Evolutionary conservation across 2,888 invertebrate species (phyloP).

Genomic region (Metallyticus violacea): DNA sequence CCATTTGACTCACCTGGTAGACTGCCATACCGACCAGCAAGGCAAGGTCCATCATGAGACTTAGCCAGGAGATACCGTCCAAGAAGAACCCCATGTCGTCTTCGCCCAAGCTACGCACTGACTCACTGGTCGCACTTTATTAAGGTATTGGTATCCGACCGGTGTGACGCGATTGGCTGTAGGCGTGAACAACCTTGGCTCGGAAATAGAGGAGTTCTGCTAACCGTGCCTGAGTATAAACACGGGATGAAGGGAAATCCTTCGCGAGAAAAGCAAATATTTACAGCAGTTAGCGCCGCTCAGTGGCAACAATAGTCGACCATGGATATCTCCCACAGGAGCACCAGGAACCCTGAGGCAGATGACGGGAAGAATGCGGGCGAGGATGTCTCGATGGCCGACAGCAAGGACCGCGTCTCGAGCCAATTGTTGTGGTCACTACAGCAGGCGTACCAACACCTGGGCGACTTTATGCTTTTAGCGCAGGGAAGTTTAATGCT

Average conservation of each 20-base stretch:
- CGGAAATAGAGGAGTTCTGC: background rate
- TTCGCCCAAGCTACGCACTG: background rate
- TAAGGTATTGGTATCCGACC: background rate
- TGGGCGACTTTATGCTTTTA: background rate
- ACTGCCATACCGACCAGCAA: constrained; percentile 18
- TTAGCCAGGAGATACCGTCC: constrained; percentile 24
- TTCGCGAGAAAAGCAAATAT: background rate
- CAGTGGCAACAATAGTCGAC: constrained; percentile 33
- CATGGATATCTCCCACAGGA: constrained; percentile 34
- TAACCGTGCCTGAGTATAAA: background rate
- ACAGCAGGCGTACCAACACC: background rate
- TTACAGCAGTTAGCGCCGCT: constrained; percentile 9
- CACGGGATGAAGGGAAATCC: background rate
- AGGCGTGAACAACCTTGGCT: background rate
- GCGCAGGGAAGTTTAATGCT: background rate
- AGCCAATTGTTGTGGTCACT: constrained; percentile 17
- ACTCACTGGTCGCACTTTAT: background rate
- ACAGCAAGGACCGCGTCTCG: constrained; percentile 17
- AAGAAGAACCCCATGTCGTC: constrained; percentile 7
- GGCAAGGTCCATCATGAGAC: constrained; percentile 22
- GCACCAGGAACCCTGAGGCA: constrained; percentile 29
- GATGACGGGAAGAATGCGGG: constrained; percentile 29
- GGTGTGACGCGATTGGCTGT: background rate
- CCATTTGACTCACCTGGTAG: constrained; percentile 25
- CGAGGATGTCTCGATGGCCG: constrained; percentile 11